These are phyloP conservation scores for Lanius collurio DNA, from an alignment of 2,113 vertebrate species.

Conservation along the genomic window DNA sequence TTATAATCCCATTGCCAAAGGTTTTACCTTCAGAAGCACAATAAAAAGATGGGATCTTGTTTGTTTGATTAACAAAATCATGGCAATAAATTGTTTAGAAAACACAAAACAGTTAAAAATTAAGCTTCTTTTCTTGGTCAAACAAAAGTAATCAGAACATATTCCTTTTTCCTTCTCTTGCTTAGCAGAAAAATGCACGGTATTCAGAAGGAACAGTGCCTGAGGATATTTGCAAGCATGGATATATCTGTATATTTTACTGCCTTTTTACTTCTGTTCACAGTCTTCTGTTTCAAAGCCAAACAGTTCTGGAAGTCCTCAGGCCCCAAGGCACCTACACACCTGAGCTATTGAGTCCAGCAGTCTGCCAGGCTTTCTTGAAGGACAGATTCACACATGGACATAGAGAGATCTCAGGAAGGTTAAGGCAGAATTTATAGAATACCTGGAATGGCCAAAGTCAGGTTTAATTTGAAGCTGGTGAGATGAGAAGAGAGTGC, in stretches of 20 bases:
- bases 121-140: neutral
- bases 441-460: neutral
- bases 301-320: neutral
- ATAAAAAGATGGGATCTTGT: neutral
- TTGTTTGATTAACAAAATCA: neutral
- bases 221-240: neutral
- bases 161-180: neutral
- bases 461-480: neutral
- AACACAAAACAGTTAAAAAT: neutral
- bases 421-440: neutral
- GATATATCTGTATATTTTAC: neutral
- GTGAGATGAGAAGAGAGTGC: neutral
- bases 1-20: neutral
- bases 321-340: neutral
- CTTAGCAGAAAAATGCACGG: neutral
- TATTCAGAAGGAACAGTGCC: neutral
- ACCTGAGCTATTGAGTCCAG: neutral
- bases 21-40: neutral
- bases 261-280: neutral
- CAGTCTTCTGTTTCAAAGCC: neutral
- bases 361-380: neutral
- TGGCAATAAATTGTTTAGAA: neutral
- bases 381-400: neutral
- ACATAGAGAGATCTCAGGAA: neutral
- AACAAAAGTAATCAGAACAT: neutral